Base-by-base conservation (phyloP, 2,113 vertebrate genomes). In the Excalfactoria chinensis region DNA sequence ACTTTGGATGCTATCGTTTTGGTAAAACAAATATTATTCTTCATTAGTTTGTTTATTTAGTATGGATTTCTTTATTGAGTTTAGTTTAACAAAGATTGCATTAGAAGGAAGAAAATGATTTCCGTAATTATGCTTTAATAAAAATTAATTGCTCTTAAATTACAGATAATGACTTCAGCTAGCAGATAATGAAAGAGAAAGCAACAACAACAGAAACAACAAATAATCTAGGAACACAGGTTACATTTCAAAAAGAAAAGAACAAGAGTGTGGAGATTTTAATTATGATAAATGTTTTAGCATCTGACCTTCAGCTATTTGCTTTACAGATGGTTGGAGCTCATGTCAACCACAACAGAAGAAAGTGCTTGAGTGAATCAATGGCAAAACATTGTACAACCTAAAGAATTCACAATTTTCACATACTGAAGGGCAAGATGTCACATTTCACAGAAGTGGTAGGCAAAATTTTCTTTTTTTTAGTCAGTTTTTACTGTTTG, bases 91-190 rank as follows among this genome's bases (percentile, higher is more conserved):
- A 71, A 88, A 75, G 75, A 93, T 63, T 79, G 34, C 43, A 79
- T 59, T 87, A 63, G 84, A 76, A 88, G 46, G 68, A 94, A 88
- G 66, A 87, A 82, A 93, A 87, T 79, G 41, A 74, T 88, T 88
- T 75, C 80, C 14, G 18, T 85, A 94, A 92, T 86, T 86, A 88
- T 51, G 49, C 48, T 91, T 86, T 62, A 86, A 93, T 73, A 82
- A 86, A 93, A 93, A 95, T 84, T 95, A 93, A 92, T 92, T 92
- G 87, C 59, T 86, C 49, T 86, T 84, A 88, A 92, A 88, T 92
- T 85, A 74, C 41, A 37, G 56, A 69, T 88, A 95, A 85, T 88
- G 6, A 75, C 44, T 94, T 85, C 66, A 94, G 85, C 64, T 90
- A 86, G 44, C 64, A 74, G 34, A 93, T 83, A 86, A 95, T 60